Conservation (phyloP, 1,140 invertebrate genomes). For the Bombus picipes region DNA sequence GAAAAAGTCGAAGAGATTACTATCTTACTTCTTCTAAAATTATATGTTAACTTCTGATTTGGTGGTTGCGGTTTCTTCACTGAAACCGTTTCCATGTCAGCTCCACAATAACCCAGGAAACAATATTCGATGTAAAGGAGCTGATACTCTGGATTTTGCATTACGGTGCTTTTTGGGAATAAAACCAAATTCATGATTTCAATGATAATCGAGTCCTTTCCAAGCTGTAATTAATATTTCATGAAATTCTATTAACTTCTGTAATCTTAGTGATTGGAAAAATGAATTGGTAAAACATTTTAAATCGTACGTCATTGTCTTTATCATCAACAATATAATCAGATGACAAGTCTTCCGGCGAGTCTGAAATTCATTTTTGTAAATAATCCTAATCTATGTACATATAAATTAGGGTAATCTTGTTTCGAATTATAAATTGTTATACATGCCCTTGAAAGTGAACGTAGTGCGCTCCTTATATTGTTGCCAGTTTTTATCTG, state of each 20-base stretch:
- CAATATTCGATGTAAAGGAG: constrained; percentile 71
- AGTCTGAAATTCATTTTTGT: background rate
- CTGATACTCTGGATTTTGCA: constrained; percentile 47
- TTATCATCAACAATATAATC: fast-evolving
- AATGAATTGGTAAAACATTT: background rate
- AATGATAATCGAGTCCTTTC: constrained; percentile 57
- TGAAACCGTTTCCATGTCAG: constrained; percentile 71
- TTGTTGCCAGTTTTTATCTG: constrained; percentile 66
- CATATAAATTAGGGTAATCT: background rate
- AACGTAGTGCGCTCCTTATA: constrained; percentile 57
- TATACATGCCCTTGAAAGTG: constrained; percentile 36
- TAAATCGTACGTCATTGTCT: background rate
- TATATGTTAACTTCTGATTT: constrained; percentile 60
- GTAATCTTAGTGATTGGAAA: background rate
- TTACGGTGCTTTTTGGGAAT: constrained; percentile 55
- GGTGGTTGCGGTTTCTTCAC: constrained; percentile 49
- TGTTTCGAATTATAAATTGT: constrained; percentile 14
- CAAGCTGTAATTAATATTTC: constrained; percentile 26
- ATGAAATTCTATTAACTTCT: background rate
- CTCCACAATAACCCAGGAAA: constrained; percentile 67
- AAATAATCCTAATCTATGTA: background rate
- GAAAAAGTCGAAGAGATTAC: background rate
- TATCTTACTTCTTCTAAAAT: constrained; percentile 65
- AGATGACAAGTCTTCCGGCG: fast-evolving
- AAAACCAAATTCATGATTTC: constrained; percentile 67